Percentiles rank a stretch among this genome's conserved stretches.
Conservation (phyloP, 2,888 invertebrate genomes). For the Ceraclea dissimilis region DNA sequence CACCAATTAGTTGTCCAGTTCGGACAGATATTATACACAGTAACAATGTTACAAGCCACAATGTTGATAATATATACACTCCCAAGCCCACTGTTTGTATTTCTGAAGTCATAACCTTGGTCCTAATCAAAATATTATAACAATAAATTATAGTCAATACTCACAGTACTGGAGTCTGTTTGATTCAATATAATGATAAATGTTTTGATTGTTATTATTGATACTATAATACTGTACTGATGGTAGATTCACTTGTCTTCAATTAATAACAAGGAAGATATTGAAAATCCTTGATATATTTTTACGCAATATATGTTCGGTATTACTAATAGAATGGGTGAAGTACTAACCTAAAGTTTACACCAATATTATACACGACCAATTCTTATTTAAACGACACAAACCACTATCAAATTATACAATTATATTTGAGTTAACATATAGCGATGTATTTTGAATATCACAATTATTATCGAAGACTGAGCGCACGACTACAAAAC, state of each 20-base stretch:
- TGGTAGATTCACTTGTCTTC: background rate
- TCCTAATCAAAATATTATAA: conserved; percentile 2
- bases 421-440: background rate
- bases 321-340: conserved; percentile 1
- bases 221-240: background rate
- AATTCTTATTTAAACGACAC: background rate
- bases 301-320: conserved; percentile 7
- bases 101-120: conserved; percentile 22
- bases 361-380: conserved; percentile 4
- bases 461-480: background rate
- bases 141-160: background rate
- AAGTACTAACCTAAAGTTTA: conserved; percentile 21
- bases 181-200: too few relatives aligned
- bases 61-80: conserved; percentile 54
- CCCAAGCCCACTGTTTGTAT: conserved; percentile 51
- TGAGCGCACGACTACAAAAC: background rate
- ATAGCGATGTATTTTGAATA: background rate
- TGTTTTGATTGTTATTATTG: too few relatives aligned
- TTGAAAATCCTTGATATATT: conserved; percentile 13
- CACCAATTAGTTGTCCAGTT: conserved; percentile 58
- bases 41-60: conserved; percentile 57
- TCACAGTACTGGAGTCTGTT: background rate
- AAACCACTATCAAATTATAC: background rate
- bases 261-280: background rate
- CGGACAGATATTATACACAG: conserved; percentile 58